Evolutionary conservation across 2,888 invertebrate genomes (phyloP), one percentile per base, ranked within the genome.

Genomic region (Zeuzera pyrina): DNA sequence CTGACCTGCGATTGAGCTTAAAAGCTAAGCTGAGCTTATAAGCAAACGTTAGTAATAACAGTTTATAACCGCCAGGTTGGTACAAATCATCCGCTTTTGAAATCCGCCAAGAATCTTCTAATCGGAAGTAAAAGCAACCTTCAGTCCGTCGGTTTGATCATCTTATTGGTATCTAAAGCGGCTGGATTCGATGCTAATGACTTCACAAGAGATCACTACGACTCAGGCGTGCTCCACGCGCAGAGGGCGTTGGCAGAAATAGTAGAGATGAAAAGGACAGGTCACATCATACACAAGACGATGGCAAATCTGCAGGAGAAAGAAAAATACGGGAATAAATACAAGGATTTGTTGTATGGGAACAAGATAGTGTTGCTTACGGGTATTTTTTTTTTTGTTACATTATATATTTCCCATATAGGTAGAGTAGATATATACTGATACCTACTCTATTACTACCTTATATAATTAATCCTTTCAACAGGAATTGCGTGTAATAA

Each of bases 181-280:
- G 73, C 78, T 15, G 74, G 78, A 6, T 63, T 73, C 45, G 52
- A 62, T 24, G 15, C 50, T 1, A 14, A 33, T 2, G 52, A 62
- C 3, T 65, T 52, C 33, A 56, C 49, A 2, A 43, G 48, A 8
- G 71, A 74, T n/a, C 64, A 62, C 1, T 65, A 72, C 15, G 66
- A 69, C 14, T 74, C 72, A 0, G 42, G 55, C 2, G 64, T 83
- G 0, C 49, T 85, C 33, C 77, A 85, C 55, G 56, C 83, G 7
- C 84, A 85, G 53, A 61, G 85, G 42, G 84, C 76, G 1, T 44
- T 85, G 30, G 78, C 83, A 0, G 84, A 83, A 46, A 78, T 84
- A 1, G 79, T 83, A 23, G 83, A 83, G 54, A 83, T 83, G 83
- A 81, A 81, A 45, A 52, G 81, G 10, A 83, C 77, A 0, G 81